Percentiles rank a stretch among this genome's conserved stretches.
Conservation (phyloP, 2,113 vertebrate genomes). For the Sterna hirundo region DNA sequence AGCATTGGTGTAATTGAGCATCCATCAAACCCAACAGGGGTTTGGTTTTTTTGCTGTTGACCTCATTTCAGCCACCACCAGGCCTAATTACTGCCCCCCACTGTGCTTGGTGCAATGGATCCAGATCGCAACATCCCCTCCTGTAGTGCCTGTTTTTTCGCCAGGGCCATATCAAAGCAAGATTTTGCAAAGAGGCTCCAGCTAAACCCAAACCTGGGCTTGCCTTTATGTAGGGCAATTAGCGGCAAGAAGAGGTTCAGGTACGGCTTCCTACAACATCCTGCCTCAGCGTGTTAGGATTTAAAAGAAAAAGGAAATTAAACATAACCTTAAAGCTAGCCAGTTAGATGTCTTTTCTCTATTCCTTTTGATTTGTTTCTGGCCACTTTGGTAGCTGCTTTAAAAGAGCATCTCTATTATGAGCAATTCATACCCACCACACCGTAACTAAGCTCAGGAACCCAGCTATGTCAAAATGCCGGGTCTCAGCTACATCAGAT, state of each 20-base stretch:
- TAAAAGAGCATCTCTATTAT: not conserved
- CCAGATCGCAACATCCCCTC: not conserved
- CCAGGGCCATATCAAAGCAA: not conserved
- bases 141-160: not conserved
- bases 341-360: not conserved
- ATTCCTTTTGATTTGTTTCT: not conserved
- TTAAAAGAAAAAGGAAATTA: not conserved
- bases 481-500: not conserved
- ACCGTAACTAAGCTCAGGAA: not conserved
- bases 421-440: not conserved
- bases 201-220: not conserved
- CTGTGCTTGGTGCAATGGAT: not conserved
- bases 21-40: not conserved
- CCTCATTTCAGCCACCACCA: not conserved
- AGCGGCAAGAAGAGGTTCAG: not conserved
- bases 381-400: not conserved
- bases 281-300: not conserved
- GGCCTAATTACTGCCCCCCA: not conserved
- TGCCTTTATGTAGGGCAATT: not conserved
- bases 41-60: not conserved
- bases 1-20: accelerated
- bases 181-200: not conserved
- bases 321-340: not conserved
- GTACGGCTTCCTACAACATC: not conserved
- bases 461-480: not conserved